A percentile compares a stretch with the other conserved stretches of the same genome.
Conservation (phyloP, 2,113 vertebrate species). For the Ctenomys sociabilis region DNA sequence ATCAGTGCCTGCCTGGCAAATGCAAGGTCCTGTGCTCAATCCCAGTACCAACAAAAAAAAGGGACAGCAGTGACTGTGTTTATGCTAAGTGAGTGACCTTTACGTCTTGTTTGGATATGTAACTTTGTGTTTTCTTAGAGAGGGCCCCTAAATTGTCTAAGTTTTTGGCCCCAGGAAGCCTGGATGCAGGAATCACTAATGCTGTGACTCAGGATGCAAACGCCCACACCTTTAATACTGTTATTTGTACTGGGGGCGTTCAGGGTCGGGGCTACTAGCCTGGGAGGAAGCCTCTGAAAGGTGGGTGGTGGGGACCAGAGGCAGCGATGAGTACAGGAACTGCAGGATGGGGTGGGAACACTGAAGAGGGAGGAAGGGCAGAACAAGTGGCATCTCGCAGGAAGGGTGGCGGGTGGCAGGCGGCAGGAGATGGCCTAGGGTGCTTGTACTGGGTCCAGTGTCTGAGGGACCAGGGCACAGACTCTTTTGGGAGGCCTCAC, state of each 20-base stretch:
- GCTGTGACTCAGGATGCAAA: not conserved
- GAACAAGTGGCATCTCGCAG: not conserved
- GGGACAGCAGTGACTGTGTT: not conserved
- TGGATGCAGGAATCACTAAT: not conserved
- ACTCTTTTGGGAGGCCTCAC: not conserved
- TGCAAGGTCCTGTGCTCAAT: too few relatives aligned
- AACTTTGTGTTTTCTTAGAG: not conserved
- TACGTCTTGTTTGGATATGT: not conserved
- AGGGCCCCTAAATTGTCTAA: not conserved
- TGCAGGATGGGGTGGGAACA: not conserved
- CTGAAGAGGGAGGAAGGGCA: not conserved
- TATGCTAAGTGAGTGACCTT: constrained; percentile 8
- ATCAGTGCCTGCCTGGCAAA: too few relatives aligned
- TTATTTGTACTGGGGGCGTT: not conserved
- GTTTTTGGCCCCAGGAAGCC: not conserved
- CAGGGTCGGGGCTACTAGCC: not conserved
- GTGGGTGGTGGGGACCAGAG: not conserved
- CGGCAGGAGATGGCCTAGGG: not conserved
- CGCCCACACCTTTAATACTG: not conserved
- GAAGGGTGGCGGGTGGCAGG: not conserved
- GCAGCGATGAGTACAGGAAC: not conserved
- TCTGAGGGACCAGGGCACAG: not conserved
- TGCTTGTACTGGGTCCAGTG: not conserved
- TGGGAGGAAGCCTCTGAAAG: not conserved
- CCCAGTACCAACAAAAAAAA: too few relatives aligned